Percentiles rank a stretch among this genome's conserved stretches.
Conservation (phyloP, 2,113 vertebrate genomes). For the Eira barbara region DNA sequence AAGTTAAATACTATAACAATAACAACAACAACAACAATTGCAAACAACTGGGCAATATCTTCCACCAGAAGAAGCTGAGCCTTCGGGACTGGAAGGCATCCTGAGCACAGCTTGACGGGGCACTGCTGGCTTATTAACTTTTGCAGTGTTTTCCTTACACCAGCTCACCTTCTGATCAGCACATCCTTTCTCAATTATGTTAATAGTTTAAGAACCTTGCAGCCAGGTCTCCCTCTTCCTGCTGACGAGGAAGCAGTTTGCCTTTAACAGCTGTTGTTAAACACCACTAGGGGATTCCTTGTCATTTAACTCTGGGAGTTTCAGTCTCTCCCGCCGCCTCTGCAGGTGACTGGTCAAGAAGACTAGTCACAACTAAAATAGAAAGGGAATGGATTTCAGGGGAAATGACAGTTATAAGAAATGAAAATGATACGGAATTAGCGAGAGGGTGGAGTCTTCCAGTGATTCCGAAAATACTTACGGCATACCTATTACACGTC, state of each 20-base stretch:
- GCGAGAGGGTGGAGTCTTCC: neutral
- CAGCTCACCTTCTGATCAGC: neutral
- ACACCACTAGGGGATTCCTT: neutral
- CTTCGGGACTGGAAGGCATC: neutral
- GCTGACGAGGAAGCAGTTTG: slow-evolving; percentile 20
- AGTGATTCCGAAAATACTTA: neutral
- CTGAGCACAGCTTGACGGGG: neutral
- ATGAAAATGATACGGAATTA: neutral
- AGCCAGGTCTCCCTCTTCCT: neutral
- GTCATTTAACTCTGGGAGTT: slow-evolving; percentile 22
- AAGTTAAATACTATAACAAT: neutral
- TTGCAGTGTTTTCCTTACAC: neutral
- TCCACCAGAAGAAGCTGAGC: neutral
- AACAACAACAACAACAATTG: neutral
- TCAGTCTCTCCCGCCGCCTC: neutral
- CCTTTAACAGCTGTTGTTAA: neutral
- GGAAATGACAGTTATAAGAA: neutral
- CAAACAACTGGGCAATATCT: neutral
- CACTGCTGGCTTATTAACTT: neutral
- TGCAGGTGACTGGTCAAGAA: neutral
- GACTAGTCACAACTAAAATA: neutral
- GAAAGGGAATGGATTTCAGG: neutral
- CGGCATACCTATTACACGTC: neutral
- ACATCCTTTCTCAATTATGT: neutral
- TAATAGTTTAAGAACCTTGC: neutral